Percentiles rank a stretch among this genome's conserved stretches.
Conservation (phyloP, 2,797 vertebrate species). For the Uromys caudimaculatus region DNA sequence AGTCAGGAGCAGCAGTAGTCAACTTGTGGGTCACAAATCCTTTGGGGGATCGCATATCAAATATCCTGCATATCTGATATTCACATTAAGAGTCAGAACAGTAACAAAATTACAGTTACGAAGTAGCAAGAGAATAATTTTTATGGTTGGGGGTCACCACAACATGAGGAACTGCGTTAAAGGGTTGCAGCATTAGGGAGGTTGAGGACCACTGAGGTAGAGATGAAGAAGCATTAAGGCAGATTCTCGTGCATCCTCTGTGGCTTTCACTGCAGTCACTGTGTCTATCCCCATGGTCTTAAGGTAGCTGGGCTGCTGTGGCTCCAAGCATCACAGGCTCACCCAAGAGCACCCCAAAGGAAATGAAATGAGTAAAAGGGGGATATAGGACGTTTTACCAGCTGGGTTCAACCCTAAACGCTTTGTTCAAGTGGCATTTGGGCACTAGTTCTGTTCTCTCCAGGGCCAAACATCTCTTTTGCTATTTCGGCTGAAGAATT, state of each 20-base stretch:
- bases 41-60: neutral
- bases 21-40: neutral
- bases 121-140: neutral
- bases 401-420: neutral
- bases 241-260: neutral
- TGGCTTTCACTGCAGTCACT: neutral
- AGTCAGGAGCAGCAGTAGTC: neutral
- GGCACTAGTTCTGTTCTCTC: neutral
- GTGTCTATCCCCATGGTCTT: neutral
- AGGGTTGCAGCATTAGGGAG: neutral
- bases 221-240: neutral
- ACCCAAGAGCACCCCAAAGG: conserved; percentile 20
- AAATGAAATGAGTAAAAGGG: neutral
- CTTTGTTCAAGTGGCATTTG: neutral
- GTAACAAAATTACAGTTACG: neutral
- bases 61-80: neutral
- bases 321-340: neutral
- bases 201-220: neutral
- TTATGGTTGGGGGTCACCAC: neutral
- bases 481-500: neutral
- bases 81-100: neutral
- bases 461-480: neutral
- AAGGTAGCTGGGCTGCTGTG: conserved; percentile 4
- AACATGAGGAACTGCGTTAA: neutral
- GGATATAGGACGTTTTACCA: neutral